Percentiles rank a stretch among this genome's conserved stretches.
phyloP scores from a whole-genome alignment of 2,888 invertebrate genomes.

The Cactoblastis cactorum region DNA sequence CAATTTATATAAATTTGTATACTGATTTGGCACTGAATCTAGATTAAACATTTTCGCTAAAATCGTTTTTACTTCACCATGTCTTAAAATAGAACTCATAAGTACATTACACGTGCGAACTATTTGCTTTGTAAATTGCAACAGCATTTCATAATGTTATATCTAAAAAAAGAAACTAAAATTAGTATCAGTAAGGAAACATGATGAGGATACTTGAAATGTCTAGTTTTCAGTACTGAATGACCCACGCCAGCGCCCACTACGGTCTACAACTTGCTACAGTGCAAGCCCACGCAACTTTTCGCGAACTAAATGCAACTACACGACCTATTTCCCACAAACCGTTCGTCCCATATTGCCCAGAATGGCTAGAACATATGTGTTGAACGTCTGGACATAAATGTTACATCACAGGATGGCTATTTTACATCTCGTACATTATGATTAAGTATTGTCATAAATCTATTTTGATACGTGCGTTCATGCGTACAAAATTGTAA shows the following conservation, averaged over 20 bases:
- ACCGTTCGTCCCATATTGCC: conserved; percentile 3
- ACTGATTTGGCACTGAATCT: too few relatives aligned
- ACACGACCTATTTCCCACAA: conserved; percentile 15
- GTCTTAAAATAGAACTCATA: too few relatives aligned
- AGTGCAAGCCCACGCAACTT: conserved; percentile 2
- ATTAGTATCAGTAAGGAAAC: too few relatives aligned
- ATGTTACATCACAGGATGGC: neutral
- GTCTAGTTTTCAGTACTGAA: neutral
- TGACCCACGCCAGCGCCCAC: neutral
- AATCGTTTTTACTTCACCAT: too few relatives aligned
- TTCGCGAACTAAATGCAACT: neutral
- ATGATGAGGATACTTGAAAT: neutral
- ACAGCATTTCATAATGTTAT: too few relatives aligned
- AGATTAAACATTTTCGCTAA: too few relatives aligned
- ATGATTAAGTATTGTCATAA: neutral
- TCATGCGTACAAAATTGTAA: neutral
- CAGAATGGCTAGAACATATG: neutral
- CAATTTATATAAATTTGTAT: too few relatives aligned
- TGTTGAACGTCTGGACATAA: neutral
- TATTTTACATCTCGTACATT: neutral
- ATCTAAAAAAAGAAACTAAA: too few relatives aligned
- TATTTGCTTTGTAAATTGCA: too few relatives aligned
- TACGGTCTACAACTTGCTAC: neutral
- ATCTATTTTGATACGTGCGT: neutral
- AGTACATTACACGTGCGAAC: too few relatives aligned